Base-by-base conservation (phyloP, 2,888 invertebrate species). In the Ormyrus thymus region DNA sequence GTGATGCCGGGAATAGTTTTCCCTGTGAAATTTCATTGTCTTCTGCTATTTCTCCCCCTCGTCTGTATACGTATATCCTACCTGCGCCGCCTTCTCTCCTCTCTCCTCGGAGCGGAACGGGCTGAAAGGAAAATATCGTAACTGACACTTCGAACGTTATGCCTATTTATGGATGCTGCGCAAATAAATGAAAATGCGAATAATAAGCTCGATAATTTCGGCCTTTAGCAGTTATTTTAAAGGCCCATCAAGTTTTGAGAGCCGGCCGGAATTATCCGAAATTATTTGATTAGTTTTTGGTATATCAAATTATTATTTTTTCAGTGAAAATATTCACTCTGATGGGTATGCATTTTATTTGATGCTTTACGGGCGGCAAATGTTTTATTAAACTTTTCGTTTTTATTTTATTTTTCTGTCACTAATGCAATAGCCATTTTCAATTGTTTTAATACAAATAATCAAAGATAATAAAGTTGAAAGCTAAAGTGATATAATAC, bases 1-100 rank as follows among this genome's bases (percentile, higher is more conserved):
- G 84, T 83, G 81, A 78, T 77, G 68, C 81, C 55, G 69, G 59
- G 76, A 81, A 74, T 82, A 85, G 80, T 85, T 82, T 82, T 82
- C 78, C 55, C 62, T 69, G 66, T 79, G 69, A 78, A 78, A 78
- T 83, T 82, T 83, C 80, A 82, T 65, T 71, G 80, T 74, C 75
- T 76, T 76, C 73, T 77, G 79, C 76, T 76, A 76, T 79, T 76
- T 78, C 73, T 75, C 71, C 13, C n/a, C 56, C 48, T 15, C 50
- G 59, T 64, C 45, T 51, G 43, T 56, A 11, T 56, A 4, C 56
- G n/a, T 56, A 56, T 10, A 56, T 13, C 11, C 56, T 4, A 29
- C 29, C n/a, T 13, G 43, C n/a, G 15, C 48, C 11, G 5, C 48
- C 11, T 13, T 46, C 45, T n/a, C 43, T 13, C 9, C 2, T 46